Percentiles rank a stretch among this genome's conserved stretches.
These are phyloP conservation scores for Microctenopoma steveboyesi DNA, from an alignment of 2,797 vertebrate genomes.

Conservation along the genomic window DNA sequence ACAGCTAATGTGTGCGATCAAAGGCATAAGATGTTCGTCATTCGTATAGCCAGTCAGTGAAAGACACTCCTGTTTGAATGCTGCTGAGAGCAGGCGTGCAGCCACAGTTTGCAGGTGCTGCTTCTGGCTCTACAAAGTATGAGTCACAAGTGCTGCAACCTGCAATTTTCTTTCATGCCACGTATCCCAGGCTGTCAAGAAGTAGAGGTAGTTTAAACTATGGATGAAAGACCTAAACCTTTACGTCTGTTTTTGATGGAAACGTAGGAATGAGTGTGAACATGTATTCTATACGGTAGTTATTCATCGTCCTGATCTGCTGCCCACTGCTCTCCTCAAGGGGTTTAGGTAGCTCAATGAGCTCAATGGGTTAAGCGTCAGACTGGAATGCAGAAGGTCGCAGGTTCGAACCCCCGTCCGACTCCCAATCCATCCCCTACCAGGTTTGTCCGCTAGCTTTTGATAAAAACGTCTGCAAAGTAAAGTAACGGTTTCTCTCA, in stretches of 20 bases:
- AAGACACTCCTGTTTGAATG: constrained; percentile 38
- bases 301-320: constrained; percentile 3
- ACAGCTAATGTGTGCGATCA: constrained; percentile 18
- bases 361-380: no score
- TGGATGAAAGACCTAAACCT: constrained; percentile 24
- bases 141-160: constrained; percentile 42
- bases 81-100: constrained; percentile 26
- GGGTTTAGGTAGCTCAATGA: no score
- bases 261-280: neutral
- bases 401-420: no score
- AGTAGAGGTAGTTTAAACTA: neutral
- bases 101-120: constrained; percentile 29
- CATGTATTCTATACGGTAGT: neutral
- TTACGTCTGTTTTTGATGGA: constrained; percentile 1
- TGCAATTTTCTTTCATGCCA: constrained; percentile 29
- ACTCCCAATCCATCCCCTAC: no score
- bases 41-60: constrained; percentile 40
- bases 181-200: constrained; percentile 19
- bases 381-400: no score
- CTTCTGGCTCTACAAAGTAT: constrained; percentile 26
- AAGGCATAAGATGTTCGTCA: constrained; percentile 35
- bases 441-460: no score
- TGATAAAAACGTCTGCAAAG: no score
- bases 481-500: constrained; percentile 46
- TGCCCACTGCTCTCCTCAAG: no score